Conservation (phyloP, 2,113 vertebrate species). For the Corythornis vintsioides region DNA sequence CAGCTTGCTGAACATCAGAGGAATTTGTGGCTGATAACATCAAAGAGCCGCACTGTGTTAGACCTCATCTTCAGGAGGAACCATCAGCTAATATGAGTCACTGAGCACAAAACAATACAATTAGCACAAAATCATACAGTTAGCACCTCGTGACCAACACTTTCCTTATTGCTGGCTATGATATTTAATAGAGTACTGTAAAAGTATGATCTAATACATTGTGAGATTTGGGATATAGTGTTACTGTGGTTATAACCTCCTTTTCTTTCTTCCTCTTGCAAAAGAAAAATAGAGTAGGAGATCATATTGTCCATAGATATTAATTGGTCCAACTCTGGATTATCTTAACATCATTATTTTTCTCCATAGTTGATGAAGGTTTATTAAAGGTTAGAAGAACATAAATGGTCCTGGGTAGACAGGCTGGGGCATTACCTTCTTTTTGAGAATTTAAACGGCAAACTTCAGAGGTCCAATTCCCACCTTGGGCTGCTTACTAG, state of each 20-base stretch:
- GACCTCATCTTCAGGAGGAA: neutral
- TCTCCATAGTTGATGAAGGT: conserved; percentile 6
- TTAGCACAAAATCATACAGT: neutral
- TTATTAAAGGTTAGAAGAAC: conserved; percentile 55
- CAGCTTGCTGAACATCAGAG: rapidly evolving
- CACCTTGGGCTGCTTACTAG: conserved; percentile 64
- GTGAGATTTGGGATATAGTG: neutral
- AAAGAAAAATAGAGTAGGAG: neutral
- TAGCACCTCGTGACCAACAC: neutral
- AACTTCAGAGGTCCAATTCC: conserved; percentile 45
- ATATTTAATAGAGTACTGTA: neutral
- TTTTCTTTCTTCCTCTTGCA: neutral
- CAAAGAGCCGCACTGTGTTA: neutral
- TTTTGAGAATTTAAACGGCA: conserved; percentile 65
- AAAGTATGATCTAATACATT: conserved; percentile 31
- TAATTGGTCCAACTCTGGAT: neutral
- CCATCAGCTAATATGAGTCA: neutral
- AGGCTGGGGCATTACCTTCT: conserved; percentile 39
- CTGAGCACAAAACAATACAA: rapidly evolving
- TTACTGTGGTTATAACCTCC: conserved; percentile 28
- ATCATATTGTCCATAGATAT: neutral
- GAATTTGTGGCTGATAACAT: rapidly evolving
- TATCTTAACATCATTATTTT: conserved; percentile 8
- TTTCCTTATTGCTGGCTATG: neutral
- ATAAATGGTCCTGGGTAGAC: conserved; percentile 38